phyloP scores from a whole-genome alignment of 2,888 invertebrate species.

The Himalopsyche anomala region DNA sequence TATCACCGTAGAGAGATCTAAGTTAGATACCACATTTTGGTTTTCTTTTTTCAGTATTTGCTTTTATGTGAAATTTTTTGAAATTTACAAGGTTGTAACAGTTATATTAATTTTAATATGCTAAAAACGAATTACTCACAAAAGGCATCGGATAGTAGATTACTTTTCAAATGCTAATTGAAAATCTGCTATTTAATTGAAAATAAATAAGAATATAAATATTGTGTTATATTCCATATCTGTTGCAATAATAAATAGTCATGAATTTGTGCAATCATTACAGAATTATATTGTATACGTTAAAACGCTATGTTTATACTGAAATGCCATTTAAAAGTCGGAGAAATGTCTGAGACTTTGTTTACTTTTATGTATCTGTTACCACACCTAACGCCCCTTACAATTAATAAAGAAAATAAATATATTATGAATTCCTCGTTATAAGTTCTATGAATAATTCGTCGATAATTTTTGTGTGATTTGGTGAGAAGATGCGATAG shows the following conservation, averaged over 20 bases:
- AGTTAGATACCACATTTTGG: conserved; percentile 9
- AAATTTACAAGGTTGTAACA: conserved; percentile 15
- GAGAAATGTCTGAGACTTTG: background rate
- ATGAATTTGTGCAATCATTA: background rate
- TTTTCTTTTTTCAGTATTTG: conserved; percentile 28
- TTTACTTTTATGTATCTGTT: conserved; percentile 8
- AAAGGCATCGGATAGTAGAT: background rate
- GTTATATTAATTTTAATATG: conserved; percentile 14
- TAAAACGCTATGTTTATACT: background rate
- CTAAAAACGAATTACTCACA: background rate
- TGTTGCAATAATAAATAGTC: background rate
- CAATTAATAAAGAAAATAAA: background rate
- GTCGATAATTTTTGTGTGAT: background rate
- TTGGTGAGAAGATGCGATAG: conserved; percentile 37
- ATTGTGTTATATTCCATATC: background rate
- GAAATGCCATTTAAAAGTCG: background rate
- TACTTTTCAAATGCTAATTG: background rate
- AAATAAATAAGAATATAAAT: background rate
- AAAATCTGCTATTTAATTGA: background rate
- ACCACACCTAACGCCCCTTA: background rate
- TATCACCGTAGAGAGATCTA: conserved; percentile 1
- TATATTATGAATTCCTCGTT: background rate
- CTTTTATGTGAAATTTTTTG: conserved; percentile 23
- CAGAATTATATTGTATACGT: background rate
- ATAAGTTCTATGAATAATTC: background rate